phyloP scores from a whole-genome alignment of 2,797 vertebrate species.

The Potorous gilbertii region DNA sequence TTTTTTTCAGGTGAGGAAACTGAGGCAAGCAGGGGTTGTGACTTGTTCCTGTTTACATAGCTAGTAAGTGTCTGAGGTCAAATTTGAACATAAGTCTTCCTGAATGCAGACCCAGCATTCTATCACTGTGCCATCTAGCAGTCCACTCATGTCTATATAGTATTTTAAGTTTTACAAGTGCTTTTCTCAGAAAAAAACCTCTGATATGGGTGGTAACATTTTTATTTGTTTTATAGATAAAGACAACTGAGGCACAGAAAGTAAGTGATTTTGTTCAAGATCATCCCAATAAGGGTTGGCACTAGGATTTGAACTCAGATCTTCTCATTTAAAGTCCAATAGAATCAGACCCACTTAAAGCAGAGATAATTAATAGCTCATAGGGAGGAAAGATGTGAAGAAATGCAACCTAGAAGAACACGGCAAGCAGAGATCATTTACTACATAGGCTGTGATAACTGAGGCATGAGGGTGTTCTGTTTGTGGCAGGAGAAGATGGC shows the following conservation, averaged over 20 bases:
- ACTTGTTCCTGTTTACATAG: neutral
- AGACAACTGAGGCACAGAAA: neutral
- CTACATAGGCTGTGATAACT: neutral
- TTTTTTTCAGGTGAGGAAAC: neutral
- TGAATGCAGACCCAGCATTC: neutral
- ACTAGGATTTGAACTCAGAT: neutral
- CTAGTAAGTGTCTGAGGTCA: neutral
- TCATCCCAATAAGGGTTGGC: neutral
- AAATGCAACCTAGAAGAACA: neutral
- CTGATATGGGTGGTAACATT: neutral
- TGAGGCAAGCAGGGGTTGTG: neutral
- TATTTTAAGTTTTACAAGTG: neutral
- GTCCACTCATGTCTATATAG: neutral
- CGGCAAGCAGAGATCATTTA: neutral
- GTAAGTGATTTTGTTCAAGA: neutral
- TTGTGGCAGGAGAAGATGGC: neutral
- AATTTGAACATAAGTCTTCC: neutral
- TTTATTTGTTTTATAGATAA: neutral
- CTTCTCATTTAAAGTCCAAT: neutral
- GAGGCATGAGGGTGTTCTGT: neutral
- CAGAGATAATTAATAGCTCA: neutral
- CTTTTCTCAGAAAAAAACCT: neutral
- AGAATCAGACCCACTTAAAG: neutral
- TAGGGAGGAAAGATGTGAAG: neutral
- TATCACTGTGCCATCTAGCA: neutral